Conservation (phyloP, 23 tunicate species). For the Ascidia mentula region DNA sequence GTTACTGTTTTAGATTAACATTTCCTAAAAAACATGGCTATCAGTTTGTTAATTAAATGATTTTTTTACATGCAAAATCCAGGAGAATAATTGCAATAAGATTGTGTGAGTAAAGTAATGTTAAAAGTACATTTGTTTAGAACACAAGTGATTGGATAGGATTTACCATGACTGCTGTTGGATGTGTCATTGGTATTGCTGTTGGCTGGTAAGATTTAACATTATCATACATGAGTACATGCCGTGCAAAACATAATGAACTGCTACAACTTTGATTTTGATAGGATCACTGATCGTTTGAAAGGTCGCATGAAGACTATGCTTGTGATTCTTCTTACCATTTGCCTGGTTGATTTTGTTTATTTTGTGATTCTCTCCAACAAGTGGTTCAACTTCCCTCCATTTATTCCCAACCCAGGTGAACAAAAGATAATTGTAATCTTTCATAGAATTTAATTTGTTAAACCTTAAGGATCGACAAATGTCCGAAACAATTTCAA, state of each 20-base stretch:
- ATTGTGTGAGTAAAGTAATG: too few species aligned
- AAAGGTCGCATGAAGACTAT: slow-evolving; percentile 66
- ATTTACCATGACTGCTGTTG: slow-evolving; percentile 55
- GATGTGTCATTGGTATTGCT: slow-evolving; percentile 55
- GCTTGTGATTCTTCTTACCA: slow-evolving; percentile 30
- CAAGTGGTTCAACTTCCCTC: slow-evolving; percentile 44
- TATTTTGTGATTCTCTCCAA: slow-evolving; percentile 54
- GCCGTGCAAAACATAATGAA: too few species aligned
- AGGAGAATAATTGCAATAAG: too few species aligned
- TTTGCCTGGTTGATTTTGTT: slow-evolving; percentile 42
- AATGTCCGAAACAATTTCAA: too few species aligned
- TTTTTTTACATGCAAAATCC: too few species aligned
- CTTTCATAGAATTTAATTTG: too few species aligned
- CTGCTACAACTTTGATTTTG: background rate
- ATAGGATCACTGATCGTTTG: slow-evolving; percentile 77
- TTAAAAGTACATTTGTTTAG: slow-evolving; percentile 19
- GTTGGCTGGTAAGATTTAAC: slow-evolving; percentile 73
- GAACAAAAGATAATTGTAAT: too few species aligned
- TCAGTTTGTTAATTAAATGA: too few species aligned
- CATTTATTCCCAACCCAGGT: slow-evolving; percentile 49
- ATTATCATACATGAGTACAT: background rate
- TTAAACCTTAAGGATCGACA: too few species aligned
- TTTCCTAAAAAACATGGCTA: too few species aligned
- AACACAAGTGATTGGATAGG: slow-evolving; percentile 55
- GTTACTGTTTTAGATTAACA: too few species aligned